Conservation (phyloP, 23 tunicate genomes). For the Halocynthia roretzi region DNA sequence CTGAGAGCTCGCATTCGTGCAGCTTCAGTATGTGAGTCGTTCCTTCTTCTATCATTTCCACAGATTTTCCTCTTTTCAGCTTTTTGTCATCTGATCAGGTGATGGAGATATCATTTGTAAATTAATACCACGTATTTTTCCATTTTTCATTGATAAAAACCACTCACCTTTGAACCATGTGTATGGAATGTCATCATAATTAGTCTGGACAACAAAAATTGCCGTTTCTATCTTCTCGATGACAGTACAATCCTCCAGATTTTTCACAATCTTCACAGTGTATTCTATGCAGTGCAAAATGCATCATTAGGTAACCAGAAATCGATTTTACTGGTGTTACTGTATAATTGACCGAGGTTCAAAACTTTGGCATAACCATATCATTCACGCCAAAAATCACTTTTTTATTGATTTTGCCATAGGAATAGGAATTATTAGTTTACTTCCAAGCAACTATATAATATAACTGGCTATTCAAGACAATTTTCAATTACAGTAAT, state of each 20-base stretch:
- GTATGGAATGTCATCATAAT: constrained; percentile 19
- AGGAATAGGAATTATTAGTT: too few species aligned
- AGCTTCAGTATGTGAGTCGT: constrained; percentile 10
- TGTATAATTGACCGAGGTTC: background rate
- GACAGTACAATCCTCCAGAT: constrained; percentile 1
- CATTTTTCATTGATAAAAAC: background rate
- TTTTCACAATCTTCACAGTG: constrained; percentile 13
- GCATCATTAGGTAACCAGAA: background rate
- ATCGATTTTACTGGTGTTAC: background rate
- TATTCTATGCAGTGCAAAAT: constrained; percentile 1
- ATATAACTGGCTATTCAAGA: too few species aligned
- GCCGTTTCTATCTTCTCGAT: constrained; percentile 6
- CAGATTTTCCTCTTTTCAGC: constrained; percentile 1
- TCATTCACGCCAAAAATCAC: too few species aligned
- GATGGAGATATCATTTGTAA: too few species aligned
- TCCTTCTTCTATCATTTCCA: constrained; percentile 30
- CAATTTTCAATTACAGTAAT: too few species aligned
- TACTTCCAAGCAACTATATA: too few species aligned
- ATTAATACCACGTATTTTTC: background rate
- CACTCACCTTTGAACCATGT: constrained; percentile 20
- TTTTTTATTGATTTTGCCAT: too few species aligned
- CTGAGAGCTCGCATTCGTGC: constrained; percentile 15
- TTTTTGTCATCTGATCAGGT: constrained; percentile 6
- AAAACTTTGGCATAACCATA: too few species aligned
- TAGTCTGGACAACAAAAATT: constrained; percentile 12